Evolutionary conservation across 2,113 vertebrate species (phyloP).

Genomic region (Hypanus sabinus): DNA sequence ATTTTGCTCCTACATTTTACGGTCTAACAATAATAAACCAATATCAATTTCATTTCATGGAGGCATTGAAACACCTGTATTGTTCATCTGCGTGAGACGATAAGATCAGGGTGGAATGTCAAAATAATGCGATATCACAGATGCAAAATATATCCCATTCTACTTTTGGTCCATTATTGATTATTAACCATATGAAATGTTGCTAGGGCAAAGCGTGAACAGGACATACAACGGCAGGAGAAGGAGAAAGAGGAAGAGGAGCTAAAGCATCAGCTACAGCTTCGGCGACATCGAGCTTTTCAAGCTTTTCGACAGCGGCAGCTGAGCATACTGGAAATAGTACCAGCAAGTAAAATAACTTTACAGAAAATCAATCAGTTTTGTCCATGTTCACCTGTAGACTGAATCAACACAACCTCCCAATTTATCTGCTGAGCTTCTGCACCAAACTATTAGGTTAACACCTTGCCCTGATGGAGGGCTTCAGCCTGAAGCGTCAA

Average conservation of each 20-base stretch:
- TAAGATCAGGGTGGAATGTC: neutral
- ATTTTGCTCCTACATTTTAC: too few relatives aligned
- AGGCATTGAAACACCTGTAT: neutral
- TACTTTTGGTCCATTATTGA: neutral
- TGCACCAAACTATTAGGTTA: conserved; percentile 40
- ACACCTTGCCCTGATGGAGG: neutral
- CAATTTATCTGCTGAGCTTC: conserved; percentile 43
- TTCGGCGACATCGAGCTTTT: conserved; percentile 74
- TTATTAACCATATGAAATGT: conserved; percentile 23
- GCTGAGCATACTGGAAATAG: conserved; percentile 70
- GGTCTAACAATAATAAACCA: too few relatives aligned
- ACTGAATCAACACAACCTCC: neutral
- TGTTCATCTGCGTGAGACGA: neutral
- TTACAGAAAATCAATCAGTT: neutral
- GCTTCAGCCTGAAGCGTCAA: too few relatives aligned
- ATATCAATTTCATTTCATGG: too few relatives aligned
- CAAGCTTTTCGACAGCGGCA: conserved; percentile 75
- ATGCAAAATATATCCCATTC: too few relatives aligned
- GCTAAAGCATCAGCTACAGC: conserved; percentile 60
- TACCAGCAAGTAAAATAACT: conserved; percentile 68
- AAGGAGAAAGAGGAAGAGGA: conserved; percentile 69
- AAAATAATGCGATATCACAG: too few relatives aligned
- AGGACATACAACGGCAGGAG: conserved; percentile 55
- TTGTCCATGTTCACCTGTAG: neutral
- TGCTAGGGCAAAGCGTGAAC: conserved; percentile 64